A percentile compares a stretch with the other conserved stretches of the same genome.
These are phyloP conservation scores for Nomada ferruginata DNA, from an alignment of 2,888 invertebrate species.

Conservation along the genomic window DNA sequence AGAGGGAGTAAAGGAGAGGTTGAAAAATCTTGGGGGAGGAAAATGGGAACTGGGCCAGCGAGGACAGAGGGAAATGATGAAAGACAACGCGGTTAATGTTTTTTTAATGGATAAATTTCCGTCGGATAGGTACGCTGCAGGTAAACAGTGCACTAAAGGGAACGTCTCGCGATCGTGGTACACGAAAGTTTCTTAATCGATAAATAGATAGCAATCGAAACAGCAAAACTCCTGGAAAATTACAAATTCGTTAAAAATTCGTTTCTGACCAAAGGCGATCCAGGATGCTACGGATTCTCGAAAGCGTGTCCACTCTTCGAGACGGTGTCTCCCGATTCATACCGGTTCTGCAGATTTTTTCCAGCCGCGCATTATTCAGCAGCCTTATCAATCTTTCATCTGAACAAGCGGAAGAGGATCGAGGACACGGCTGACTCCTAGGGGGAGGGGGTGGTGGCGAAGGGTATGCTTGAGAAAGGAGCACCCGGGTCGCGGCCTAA, in stretches of 20 bases:
- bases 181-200: background rate
- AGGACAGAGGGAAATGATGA: background rate
- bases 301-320: slow-evolving; percentile 6
- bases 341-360: background rate
- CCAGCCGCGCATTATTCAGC: slow-evolving; percentile 54
- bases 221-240: background rate
- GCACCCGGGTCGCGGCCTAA: slow-evolving; percentile 66
- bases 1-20: background rate
- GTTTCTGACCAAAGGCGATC: background rate
- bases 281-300: background rate
- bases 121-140: too few species aligned
- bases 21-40: background rate
- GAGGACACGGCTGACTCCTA: slow-evolving; percentile 18
- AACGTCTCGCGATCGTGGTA: background rate
- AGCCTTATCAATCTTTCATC: slow-evolving; percentile 72
- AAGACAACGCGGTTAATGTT: slow-evolving; percentile 11
- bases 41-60: slow-evolving; percentile 15
- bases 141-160: background rate
- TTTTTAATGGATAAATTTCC: slow-evolving; percentile 16
- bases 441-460: slow-evolving; percentile 46
- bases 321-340: background rate
- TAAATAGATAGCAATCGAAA: too few species aligned
- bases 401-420: slow-evolving; percentile 26
- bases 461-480: slow-evolving; percentile 65
- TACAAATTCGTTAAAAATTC: background rate